A percentile compares a stretch with the other conserved stretches of the same genome.
These are phyloP conservation scores for Tetramorium simillimum DNA, from an alignment of 1,140 invertebrate species.

Conservation along the genomic window DNA sequence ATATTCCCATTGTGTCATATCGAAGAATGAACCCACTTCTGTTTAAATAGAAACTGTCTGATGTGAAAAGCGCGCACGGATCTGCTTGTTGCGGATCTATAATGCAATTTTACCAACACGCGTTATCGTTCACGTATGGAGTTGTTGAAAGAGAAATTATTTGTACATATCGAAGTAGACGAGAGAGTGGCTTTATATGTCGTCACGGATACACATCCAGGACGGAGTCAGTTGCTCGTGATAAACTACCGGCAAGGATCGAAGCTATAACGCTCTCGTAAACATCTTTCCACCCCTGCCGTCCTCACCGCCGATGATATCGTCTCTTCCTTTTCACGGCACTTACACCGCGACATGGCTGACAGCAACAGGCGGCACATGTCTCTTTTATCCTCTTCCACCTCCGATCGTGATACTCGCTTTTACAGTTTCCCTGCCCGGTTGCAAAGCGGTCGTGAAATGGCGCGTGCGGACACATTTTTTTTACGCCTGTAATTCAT, in stretches of 20 bases:
- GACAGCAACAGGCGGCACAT: conserved; percentile 74
- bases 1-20: neutral
- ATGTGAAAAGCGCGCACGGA: neutral
- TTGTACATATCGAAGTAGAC: neutral
- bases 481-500: conserved; percentile 18
- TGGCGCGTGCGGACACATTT: conserved; percentile 10
- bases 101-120: neutral
- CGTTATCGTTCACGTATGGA: neutral
- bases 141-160: conserved; percentile 7
- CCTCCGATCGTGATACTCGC: conserved; percentile 63
- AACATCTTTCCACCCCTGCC: conserved; percentile 64
- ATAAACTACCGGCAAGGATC: conserved; percentile 71
- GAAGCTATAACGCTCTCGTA: conserved; percentile 70
- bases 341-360: conserved; percentile 51
- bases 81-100: neutral
- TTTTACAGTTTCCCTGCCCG: conserved; percentile 44
- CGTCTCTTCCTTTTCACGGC: conserved; percentile 71
- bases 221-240: conserved; percentile 58
- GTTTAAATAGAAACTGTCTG: neutral
- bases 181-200: conserved; percentile 39
- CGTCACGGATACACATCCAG: conserved; percentile 24
- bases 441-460: conserved; percentile 37
- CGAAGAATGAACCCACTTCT: neutral
- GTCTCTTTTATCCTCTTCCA: conserved; percentile 61
- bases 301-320: conserved; percentile 57